Conservation (phyloP, 1,140 invertebrate genomes). For the Streblospio benedicti region DNA sequence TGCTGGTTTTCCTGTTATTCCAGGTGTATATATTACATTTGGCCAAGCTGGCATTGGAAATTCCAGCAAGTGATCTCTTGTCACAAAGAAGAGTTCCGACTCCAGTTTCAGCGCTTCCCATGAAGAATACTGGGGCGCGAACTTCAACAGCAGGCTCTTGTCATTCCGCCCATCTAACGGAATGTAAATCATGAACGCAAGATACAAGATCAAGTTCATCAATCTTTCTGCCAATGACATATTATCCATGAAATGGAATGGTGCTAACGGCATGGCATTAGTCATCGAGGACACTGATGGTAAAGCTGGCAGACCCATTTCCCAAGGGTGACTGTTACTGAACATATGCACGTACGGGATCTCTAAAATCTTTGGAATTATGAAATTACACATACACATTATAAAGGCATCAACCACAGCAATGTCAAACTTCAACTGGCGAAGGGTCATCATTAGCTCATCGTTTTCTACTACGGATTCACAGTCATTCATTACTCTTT, state of each 20-base stretch:
- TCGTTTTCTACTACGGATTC: no score
- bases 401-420: no score
- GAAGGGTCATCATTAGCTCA: background rate
- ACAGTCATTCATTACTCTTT: no score
- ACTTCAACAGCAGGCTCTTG: background rate
- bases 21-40: background rate
- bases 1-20: background rate
- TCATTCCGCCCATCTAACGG: background rate
- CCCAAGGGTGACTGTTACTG: background rate
- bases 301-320: no score
- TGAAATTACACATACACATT: background rate
- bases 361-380: background rate
- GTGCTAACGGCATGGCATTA: background rate
- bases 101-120: background rate
- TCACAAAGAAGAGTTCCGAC: constrained; percentile 2
- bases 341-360: background rate
- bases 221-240: background rate
- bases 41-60: background rate
- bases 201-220: background rate
- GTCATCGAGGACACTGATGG: background rate
- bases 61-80: background rate
- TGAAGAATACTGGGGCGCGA: background rate
- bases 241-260: no score
- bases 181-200: background rate
- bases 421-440: no score